Evolutionary conservation across 2,888 invertebrate species (phyloP).

Genomic region (Eupithecia subumbrata): DNA sequence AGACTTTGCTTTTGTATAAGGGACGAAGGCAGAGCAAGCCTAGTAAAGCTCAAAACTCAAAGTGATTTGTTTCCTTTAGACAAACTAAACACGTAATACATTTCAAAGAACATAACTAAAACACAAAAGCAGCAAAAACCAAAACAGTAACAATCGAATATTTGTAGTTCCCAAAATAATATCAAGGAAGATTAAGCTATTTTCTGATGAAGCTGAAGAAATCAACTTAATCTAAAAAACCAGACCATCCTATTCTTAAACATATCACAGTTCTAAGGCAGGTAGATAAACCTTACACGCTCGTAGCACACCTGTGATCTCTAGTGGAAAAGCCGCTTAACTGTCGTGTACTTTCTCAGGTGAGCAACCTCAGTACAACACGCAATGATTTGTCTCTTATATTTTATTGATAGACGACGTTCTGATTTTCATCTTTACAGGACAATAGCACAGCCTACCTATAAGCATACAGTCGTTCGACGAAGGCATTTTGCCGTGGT

Average conservation of each 20-base stretch:
- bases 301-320: neutral
- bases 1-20: neutral
- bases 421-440: neutral
- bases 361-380: neutral
- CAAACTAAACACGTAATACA: neutral
- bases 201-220: neutral
- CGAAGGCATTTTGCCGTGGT: too few species aligned
- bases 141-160: neutral
- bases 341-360: neutral
- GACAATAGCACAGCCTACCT: too few species aligned
- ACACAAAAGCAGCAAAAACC: too few species aligned
- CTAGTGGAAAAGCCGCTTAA: neutral
- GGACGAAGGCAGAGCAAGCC: neutral
- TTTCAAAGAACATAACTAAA: neutral
- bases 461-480: too few species aligned
- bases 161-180: neutral
- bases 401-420: neutral
- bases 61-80: too few species aligned
- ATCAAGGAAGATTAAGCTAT: neutral
- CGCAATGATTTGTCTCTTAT: neutral
- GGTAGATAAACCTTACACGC: neutral
- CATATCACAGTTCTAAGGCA: neutral
- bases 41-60: neutral
- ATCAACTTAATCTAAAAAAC: neutral
- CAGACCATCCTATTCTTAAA: neutral